Conservation (phyloP, 2,888 invertebrate genomes). For the Nyleta sp. region DNA sequence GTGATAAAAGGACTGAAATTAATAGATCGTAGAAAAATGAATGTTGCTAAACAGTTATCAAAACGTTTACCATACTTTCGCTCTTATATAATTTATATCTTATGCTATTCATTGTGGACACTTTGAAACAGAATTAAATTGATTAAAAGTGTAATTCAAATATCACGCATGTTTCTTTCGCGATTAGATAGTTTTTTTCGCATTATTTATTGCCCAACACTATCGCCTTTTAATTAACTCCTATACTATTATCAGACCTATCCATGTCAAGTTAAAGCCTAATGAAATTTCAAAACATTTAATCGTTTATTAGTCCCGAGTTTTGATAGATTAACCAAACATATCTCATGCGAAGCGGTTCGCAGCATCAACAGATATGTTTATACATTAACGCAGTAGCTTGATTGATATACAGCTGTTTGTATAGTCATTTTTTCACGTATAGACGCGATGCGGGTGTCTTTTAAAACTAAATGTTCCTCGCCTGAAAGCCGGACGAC, state of each 20-base stretch:
- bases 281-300: constrained; percentile 15
- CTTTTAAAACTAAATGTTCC: constrained; percentile 41
- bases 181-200: neutral
- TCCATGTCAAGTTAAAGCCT: constrained; percentile 1
- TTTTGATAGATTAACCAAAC: constrained; percentile 8
- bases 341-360: constrained; percentile 3
- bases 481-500: constrained; percentile 16
- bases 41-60: too few relatives aligned
- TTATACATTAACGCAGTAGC: neutral
- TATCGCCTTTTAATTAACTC: too few relatives aligned
- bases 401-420: constrained; percentile 40
- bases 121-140: neutral
- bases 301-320: constrained; percentile 3
- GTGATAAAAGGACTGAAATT: too few relatives aligned
- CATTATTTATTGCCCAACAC: too few relatives aligned
- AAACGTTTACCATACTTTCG: too few relatives aligned
- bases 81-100: too few relatives aligned
- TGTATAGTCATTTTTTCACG: constrained; percentile 20
- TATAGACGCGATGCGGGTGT: constrained; percentile 17
- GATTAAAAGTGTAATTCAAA: neutral
- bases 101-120: too few relatives aligned
- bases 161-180: neutral
- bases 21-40: too few relatives aligned
- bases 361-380: constrained; percentile 4
- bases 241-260: neutral